Percentiles rank a stretch among this genome's conserved stretches.
These are phyloP conservation scores for Scelioninae gen. 1 DNA, from an alignment of 2,888 invertebrate genomes.

Conservation along the genomic window DNA sequence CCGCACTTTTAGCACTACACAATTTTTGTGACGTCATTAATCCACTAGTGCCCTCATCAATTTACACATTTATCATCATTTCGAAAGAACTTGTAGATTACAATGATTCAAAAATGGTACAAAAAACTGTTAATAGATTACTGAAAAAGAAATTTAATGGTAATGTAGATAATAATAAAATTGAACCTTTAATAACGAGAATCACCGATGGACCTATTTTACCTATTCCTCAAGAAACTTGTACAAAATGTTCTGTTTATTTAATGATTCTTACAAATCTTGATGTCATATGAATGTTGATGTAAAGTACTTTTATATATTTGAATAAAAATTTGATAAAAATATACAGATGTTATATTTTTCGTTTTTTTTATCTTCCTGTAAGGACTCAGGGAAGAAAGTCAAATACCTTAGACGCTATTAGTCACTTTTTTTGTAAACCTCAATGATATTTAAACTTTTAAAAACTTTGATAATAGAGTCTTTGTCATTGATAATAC, in stretches of 20 bases:
- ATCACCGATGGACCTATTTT: slow-evolving; percentile 83
- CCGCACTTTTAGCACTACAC: slow-evolving; percentile 85
- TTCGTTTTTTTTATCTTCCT: too few species aligned
- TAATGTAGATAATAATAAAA: slow-evolving; percentile 83
- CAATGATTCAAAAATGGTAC: slow-evolving; percentile 57
- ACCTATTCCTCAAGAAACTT: slow-evolving; percentile 70
- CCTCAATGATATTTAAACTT: too few species aligned
- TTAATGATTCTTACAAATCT: neutral
- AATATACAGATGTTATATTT: too few species aligned
- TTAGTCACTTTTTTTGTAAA: too few species aligned
- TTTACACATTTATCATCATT: slow-evolving; percentile 85
- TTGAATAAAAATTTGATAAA: neutral
- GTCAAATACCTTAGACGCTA: too few species aligned
- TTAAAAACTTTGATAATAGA: too few species aligned
- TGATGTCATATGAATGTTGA: neutral
- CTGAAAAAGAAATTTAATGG: slow-evolving; percentile 80
- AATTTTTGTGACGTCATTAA: slow-evolving; percentile 86
- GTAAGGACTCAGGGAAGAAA: too few species aligned
- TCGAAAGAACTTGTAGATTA: slow-evolving; percentile 74
- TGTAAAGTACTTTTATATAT: neutral
- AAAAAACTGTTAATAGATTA: slow-evolving; percentile 79
- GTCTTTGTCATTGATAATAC: too few species aligned
- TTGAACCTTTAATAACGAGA: slow-evolving; percentile 85
- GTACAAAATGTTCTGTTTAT: neutral
- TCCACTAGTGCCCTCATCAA: slow-evolving; percentile 83